Conservation (phyloP, 2,888 invertebrate species). For the Ophion costatus region DNA sequence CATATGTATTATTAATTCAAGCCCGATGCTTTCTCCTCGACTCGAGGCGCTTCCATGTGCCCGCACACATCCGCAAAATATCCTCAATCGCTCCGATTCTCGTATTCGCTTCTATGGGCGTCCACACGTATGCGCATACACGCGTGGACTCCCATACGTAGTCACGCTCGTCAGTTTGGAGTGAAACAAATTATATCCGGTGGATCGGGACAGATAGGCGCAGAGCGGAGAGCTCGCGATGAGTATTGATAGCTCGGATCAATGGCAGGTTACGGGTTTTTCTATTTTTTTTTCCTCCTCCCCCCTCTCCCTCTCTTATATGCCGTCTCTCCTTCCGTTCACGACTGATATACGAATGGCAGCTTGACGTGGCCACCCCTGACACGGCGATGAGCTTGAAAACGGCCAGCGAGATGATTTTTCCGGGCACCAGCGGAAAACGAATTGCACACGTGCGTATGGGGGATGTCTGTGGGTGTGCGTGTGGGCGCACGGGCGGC, state of each 20-base stretch:
- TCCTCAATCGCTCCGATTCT: neutral
- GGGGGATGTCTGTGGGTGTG: slow-evolving; percentile 13
- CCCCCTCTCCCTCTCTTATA: slow-evolving; percentile 33
- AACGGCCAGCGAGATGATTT: slow-evolving; percentile 75
- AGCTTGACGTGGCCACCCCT: slow-evolving; percentile 64
- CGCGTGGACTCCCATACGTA: neutral
- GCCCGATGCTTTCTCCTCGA: slow-evolving; percentile 21
- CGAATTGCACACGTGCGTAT: slow-evolving; percentile 32
- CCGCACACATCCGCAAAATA: neutral
- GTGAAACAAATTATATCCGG: slow-evolving; percentile 63
- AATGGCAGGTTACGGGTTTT: slow-evolving; percentile 60
- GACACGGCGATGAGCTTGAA: slow-evolving; percentile 73
- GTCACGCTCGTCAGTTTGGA: slow-evolving; percentile 42
- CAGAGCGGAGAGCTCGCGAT: slow-evolving; percentile 49
- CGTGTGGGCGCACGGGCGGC: neutral
- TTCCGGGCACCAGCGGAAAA: slow-evolving; percentile 67
- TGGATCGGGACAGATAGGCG: slow-evolving; percentile 52
- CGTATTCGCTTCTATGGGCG: neutral
- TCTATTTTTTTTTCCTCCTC: slow-evolving; percentile 41
- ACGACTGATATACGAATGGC: slow-evolving; percentile 59
- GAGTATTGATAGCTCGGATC: slow-evolving; percentile 66
- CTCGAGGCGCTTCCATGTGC: neutral
- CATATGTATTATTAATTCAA: slow-evolving; percentile 66
- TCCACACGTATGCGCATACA: slow-evolving; percentile 28
- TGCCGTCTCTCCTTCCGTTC: slow-evolving; percentile 36